Conservation (phyloP, 2,797 vertebrate species). For the Cossypha heuglini region DNA sequence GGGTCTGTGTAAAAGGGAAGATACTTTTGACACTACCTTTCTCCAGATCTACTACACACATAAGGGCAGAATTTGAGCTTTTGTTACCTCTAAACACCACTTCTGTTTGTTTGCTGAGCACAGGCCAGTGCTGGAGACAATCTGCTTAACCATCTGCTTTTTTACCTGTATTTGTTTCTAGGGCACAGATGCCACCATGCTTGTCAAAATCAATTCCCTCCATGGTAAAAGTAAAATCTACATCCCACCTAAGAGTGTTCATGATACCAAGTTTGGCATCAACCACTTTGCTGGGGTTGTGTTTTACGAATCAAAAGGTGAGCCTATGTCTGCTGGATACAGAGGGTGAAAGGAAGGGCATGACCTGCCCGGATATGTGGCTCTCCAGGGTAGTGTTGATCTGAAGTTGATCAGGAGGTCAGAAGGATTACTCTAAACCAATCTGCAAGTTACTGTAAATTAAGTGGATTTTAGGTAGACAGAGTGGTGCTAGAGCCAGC, state of each 20-base stretch:
- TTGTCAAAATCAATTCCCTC: constrained; percentile 84
- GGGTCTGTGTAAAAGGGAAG: neutral
- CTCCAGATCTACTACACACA: neutral
- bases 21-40: neutral
- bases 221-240: constrained; percentile 85
- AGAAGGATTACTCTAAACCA: constrained; percentile 26
- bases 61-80: neutral
- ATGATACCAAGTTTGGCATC: constrained; percentile 89
- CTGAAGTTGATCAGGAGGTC: neutral
- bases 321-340: neutral
- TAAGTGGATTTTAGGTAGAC: neutral
- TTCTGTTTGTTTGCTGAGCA: neutral
- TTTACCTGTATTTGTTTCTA: constrained; percentile 57
- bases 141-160: neutral
- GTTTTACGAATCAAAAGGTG: constrained; percentile 90
- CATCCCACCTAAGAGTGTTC: constrained; percentile 83
- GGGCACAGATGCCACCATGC: constrained; percentile 92
- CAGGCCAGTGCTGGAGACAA: neutral
- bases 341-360: neutral
- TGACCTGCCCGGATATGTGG: neutral
- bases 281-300: constrained; percentile 92
- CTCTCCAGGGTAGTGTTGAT: neutral
- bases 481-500: neutral
- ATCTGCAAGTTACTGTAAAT: constrained; percentile 11
- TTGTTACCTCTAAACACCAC: neutral